Conservation (phyloP, 2,797 vertebrate genomes). For the Phaenicophaeus curvirostris region DNA sequence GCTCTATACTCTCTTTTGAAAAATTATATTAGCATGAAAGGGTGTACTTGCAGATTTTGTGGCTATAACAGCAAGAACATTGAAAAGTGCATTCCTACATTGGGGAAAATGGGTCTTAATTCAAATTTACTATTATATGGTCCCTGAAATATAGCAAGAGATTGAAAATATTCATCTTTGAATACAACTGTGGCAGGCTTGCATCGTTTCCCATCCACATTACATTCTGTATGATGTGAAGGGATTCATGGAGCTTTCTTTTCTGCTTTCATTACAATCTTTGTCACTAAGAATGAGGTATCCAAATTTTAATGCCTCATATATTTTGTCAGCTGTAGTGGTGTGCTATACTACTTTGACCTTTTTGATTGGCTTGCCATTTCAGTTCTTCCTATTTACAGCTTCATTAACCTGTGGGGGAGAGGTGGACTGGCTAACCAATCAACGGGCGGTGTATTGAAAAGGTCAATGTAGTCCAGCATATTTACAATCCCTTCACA, state of each 20-base stretch:
- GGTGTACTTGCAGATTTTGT: neutral
- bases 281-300: slow-evolving; percentile 66
- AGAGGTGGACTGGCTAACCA: slow-evolving; percentile 46
- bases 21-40: neutral
- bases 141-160: neutral
- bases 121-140: neutral
- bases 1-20: neutral
- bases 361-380: slow-evolving; percentile 74
- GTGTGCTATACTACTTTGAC: slow-evolving; percentile 55
- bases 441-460: neutral
- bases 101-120: neutral
- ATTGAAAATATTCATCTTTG: neutral
- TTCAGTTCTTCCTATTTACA: slow-evolving; percentile 66
- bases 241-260: neutral
- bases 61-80: neutral
- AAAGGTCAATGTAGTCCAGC: slow-evolving; percentile 41
- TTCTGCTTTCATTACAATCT: slow-evolving; percentile 48
- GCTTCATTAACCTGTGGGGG: slow-evolving; percentile 68
- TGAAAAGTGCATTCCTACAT: neutral
- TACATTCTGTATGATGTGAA: neutral
- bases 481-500: slow-evolving; percentile 41
- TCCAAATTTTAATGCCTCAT: slow-evolving; percentile 66
- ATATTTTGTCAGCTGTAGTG: slow-evolving; percentile 63
- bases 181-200: neutral
- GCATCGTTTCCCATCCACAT: neutral